phyloP scores from a whole-genome alignment of 2,113 vertebrate genomes.

The Protomyctophum bolini region DNA sequence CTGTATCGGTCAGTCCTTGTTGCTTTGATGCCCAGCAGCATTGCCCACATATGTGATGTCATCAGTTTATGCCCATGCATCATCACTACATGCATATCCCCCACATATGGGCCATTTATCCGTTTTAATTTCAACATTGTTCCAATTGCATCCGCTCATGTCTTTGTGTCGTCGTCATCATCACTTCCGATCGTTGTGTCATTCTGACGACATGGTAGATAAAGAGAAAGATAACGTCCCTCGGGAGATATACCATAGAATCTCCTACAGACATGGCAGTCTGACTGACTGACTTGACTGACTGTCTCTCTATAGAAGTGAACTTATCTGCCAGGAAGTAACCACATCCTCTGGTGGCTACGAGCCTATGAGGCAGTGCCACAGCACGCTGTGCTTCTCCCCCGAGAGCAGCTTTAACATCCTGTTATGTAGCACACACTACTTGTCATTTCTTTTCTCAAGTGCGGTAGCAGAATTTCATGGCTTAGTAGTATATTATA shows the following conservation, averaged over 20 bases:
- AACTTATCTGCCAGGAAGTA: conserved; percentile 75
- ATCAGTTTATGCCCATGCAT: too few relatives aligned
- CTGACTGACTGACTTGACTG: too few relatives aligned
- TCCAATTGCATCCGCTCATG: too few relatives aligned
- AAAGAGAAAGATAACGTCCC: conserved; percentile 1
- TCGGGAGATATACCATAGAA: neutral
- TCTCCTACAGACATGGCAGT: conserved; percentile 16
- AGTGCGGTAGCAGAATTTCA: conserved; percentile 4
- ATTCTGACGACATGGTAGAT: neutral
- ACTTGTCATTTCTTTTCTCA: conserved; percentile 28
- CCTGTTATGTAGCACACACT: conserved; percentile 63
- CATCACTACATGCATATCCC: too few relatives aligned
- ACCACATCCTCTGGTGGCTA: conserved; percentile 70
- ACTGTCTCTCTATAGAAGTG: conserved; percentile 26
- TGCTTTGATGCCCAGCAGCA: too few relatives aligned
- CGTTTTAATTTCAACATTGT: too few relatives aligned
- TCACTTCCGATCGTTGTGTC: too few relatives aligned
- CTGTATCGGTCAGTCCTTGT: too few relatives aligned
- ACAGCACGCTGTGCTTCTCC: conserved; percentile 54
- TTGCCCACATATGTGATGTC: too few relatives aligned
- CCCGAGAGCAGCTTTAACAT: conserved; percentile 61
- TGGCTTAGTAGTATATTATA: neutral
- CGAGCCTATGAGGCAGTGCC: conserved; percentile 47
- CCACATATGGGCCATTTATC: too few relatives aligned
- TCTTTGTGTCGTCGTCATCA: too few relatives aligned